Evolutionary conservation across 92 coral and sea anemone species (phyloP).

Genomic region (Epizoanthus illoricatus): DNA sequence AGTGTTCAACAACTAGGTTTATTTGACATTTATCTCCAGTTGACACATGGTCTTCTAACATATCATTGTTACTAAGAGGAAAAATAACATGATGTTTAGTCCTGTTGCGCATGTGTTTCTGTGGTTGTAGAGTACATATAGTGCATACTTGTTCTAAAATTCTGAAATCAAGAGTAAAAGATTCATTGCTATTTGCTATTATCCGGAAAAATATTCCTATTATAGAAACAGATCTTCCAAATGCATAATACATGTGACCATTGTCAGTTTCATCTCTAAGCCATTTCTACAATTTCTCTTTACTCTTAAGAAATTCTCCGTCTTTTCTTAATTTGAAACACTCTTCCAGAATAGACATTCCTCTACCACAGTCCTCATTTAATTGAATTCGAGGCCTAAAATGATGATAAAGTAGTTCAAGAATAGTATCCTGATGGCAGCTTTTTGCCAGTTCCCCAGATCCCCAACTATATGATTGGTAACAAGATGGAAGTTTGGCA

Average conservation of each 20-base stretch:
- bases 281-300: constrained; percentile 54
- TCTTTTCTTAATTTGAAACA: constrained; percentile 41
- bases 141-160: constrained; percentile 7
- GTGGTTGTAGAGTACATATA: constrained; percentile 2
- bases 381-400: constrained; percentile 35
- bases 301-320: constrained; percentile 45
- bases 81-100: constrained; percentile 15
- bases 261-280: constrained; percentile 47
- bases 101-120: background rate
- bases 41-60: constrained; percentile 12
- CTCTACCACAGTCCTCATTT: background rate
- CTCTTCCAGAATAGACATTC: constrained; percentile 27
- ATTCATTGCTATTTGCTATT: background rate
- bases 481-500: constrained; percentile 28
- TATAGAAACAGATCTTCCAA: constrained; percentile 47
- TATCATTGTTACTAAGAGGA: constrained; percentile 25
- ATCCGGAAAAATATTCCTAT: constrained; percentile 8
- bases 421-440: constrained; percentile 63
- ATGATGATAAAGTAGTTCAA: constrained; percentile 49
- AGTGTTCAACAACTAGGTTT: background rate
- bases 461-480: constrained; percentile 23
- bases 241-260: constrained; percentile 47
- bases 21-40: constrained; percentile 7
- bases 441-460: constrained; percentile 37
- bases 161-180: constrained; percentile 2